Conservation (phyloP, 2,797 vertebrate genomes). For the Parauchenoglanis ngamensis region DNA sequence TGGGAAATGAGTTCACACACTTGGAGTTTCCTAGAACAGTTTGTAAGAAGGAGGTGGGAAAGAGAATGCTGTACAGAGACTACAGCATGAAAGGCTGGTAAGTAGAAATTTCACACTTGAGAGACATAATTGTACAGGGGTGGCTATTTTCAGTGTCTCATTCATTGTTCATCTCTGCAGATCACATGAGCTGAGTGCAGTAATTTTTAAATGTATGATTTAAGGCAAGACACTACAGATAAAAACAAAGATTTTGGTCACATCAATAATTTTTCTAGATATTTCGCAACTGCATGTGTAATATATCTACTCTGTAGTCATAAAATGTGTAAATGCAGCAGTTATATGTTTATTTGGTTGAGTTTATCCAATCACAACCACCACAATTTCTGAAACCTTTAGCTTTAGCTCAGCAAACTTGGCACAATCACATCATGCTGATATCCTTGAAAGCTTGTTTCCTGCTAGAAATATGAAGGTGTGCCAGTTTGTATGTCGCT, state of each 20-base stretch:
- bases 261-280: not conserved
- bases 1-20: conserved; percentile 98
- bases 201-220: not conserved
- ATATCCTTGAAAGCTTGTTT: not conserved
- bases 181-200: not conserved
- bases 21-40: conserved; percentile 97
- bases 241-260: not conserved
- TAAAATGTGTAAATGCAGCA: not conserved
- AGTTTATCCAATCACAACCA: not conserved
- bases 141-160: not conserved
- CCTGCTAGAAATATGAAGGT: not conserved
- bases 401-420: not conserved
- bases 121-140: too few species aligned
- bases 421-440: not conserved
- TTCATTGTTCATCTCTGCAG: not conserved
- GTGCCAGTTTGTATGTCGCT: not conserved
- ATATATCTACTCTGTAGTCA: not conserved
- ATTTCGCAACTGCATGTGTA: not conserved
- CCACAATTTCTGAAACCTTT: not conserved
- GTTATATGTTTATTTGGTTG: not conserved
- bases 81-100: conserved; percentile 99
- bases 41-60: conserved; percentile 95
- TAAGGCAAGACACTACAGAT: not conserved
- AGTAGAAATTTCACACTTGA: conserved; percentile 58
- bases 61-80: conserved; percentile 96